A percentile compares a stretch with the other conserved stretches of the same genome.
These are phyloP conservation scores for Trissolcus japonicus DNA, from an alignment of 2,888 invertebrate genomes.

Conservation along the genomic window DNA sequence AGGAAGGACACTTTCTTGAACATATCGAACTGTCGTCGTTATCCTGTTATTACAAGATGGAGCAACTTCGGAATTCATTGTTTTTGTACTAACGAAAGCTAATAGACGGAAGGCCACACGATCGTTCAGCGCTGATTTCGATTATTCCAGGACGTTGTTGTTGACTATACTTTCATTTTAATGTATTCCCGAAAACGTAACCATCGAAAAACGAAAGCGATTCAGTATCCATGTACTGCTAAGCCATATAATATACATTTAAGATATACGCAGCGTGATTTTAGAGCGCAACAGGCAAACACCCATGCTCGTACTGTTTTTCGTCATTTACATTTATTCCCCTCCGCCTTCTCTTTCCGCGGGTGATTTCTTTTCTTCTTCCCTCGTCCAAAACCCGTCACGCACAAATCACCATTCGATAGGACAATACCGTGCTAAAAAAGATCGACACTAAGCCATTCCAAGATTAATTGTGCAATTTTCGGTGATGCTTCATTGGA, in stretches of 20 bases:
- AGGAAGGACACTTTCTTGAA: background rate
- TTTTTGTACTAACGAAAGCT: too few species aligned
- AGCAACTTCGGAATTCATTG: too few species aligned
- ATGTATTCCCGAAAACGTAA: conserved; percentile 7
- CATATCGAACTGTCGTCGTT: conserved; percentile 5
- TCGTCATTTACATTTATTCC: conserved; percentile 15
- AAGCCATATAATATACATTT: conserved; percentile 37
- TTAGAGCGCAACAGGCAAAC: conserved; percentile 14
- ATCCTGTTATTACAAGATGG: too few species aligned
- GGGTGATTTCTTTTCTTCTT: conserved; percentile 14
- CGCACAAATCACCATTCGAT: conserved; percentile 32
- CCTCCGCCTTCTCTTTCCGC: conserved; percentile 18
- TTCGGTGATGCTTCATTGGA: conserved; percentile 41
- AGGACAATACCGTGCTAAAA: background rate
- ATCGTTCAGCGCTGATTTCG: too few species aligned
- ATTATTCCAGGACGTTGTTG: conserved; percentile 7
- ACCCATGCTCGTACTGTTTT: conserved; percentile 29
- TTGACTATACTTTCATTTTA: too few species aligned
- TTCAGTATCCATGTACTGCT: conserved; percentile 34
- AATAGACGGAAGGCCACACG: too few species aligned
- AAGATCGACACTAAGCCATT: conserved; percentile 44
- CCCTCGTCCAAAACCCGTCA: conserved; percentile 7
- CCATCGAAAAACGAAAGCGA: conserved; percentile 31
- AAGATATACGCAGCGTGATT: conserved; percentile 29
- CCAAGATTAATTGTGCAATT: conserved; percentile 53